Percentiles rank a stretch among this genome's conserved stretches.
phyloP scores from a whole-genome alignment of 2,888 invertebrate genomes.

The Odontocerum albicorne region DNA sequence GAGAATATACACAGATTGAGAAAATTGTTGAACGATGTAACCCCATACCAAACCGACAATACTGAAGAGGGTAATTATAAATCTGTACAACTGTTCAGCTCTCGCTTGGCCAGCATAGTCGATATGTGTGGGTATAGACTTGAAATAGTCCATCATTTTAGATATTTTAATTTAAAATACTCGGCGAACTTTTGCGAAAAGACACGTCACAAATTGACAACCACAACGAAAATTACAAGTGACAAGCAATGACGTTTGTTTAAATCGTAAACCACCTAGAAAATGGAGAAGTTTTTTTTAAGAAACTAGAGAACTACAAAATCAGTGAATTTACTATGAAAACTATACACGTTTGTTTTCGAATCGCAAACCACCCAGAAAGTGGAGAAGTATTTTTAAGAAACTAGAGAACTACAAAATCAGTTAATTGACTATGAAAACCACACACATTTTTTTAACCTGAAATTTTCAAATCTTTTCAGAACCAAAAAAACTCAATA shows the following conservation, averaged over 20 bases:
- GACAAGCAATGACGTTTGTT: no score
- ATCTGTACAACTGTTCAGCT: conserved; percentile 86
- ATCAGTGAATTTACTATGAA: no score
- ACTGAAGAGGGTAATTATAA: conserved; percentile 89
- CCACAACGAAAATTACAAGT: no score
- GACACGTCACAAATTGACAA: conserved; percentile 21
- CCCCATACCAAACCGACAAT: conserved; percentile 91
- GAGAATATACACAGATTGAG: conserved; percentile 90
- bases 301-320: not conserved
- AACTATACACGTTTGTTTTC: no score
- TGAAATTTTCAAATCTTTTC: no score
- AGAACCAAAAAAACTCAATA: no score
- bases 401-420: no score
- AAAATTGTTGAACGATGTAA: conserved; percentile 92
- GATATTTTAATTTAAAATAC: not conserved
- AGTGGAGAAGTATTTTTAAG: no score
- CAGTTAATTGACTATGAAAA: no score
- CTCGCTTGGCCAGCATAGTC: conserved; percentile 90
- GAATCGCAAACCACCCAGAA: no score
- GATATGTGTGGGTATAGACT: conserved; percentile 55
- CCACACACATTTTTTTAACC: no score
- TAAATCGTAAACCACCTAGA: no score
- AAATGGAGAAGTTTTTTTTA: not conserved
- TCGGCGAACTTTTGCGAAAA: not conserved
- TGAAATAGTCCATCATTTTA: conserved; percentile 50